Conservation (phyloP, 1,140 invertebrate species). For the Pantala flavescens region DNA sequence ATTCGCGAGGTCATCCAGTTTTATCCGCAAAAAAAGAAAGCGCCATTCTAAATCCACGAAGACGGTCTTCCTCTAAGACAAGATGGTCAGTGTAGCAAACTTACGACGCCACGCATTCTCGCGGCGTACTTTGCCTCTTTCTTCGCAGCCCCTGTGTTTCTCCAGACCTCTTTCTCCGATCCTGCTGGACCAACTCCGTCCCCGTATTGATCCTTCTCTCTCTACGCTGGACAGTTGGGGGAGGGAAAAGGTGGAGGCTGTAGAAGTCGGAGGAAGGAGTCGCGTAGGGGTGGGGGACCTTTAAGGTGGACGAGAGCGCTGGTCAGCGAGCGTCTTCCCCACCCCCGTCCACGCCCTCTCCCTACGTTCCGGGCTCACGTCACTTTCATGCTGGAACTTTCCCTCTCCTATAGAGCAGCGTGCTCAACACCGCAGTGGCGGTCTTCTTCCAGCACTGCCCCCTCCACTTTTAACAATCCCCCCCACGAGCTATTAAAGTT, state of each 20-base stretch:
- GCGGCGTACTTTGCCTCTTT: too few species aligned
- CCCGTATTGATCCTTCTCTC: too few species aligned
- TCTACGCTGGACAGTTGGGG: neutral
- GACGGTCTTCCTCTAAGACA: too few species aligned
- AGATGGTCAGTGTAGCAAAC: too few species aligned
- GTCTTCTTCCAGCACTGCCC: neutral
- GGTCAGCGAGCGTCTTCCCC: neutral
- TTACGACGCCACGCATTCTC: too few species aligned
- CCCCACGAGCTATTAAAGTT: neutral
- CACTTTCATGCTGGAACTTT: slow-evolving; percentile 5
- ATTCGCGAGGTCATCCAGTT: too few species aligned
- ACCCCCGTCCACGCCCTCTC: neutral
- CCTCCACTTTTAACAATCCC: neutral
- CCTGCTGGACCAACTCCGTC: too few species aligned
- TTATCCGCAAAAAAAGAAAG: too few species aligned
- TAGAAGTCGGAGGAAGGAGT: neutral
- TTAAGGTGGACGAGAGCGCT: neutral
- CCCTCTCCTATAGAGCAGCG: neutral
- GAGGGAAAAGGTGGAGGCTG: neutral
- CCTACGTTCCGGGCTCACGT: neutral
- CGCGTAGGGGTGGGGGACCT: neutral
- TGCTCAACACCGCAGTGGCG: too few species aligned
- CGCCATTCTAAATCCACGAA: too few species aligned
- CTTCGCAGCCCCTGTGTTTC: too few species aligned
- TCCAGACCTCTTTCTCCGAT: too few species aligned